Evolutionary conservation across 2,113 vertebrate genomes (phyloP).

Genomic region (Indicator maculatus): DNA sequence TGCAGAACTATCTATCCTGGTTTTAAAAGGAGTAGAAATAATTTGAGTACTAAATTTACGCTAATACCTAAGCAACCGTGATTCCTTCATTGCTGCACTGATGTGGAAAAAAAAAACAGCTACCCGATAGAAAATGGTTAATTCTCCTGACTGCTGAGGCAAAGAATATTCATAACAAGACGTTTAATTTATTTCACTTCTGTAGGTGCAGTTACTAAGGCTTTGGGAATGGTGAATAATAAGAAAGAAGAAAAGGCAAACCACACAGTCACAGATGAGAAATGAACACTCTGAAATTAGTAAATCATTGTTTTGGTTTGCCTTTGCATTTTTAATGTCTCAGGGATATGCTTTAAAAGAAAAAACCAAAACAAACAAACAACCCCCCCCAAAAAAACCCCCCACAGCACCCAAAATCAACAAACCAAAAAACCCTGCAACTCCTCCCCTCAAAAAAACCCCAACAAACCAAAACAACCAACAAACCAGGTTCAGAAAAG

Average conservation of each 20-base stretch:
- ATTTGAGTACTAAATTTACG: background rate
- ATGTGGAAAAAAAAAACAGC: background rate
- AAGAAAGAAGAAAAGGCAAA: background rate
- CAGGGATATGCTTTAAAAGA: background rate
- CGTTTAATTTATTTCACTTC: background rate
- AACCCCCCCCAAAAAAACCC: background rate
- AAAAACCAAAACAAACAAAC: background rate
- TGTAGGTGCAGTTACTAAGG: background rate
- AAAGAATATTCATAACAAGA: slow-evolving; percentile 4
- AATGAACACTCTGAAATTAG: background rate
- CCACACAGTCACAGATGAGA: background rate
- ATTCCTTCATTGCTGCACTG: background rate
- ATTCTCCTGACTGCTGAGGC: background rate
- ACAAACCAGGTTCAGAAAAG: background rate
- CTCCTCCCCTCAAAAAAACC: background rate
- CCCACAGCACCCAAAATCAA: background rate
- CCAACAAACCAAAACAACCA: background rate
- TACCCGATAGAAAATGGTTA: background rate
- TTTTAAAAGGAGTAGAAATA: slow-evolving; percentile 20
- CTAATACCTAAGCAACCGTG: background rate
- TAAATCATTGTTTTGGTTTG: background rate
- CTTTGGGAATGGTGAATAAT: background rate
- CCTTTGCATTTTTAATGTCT: background rate
- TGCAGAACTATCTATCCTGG: background rate
- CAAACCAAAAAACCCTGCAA: too few species aligned